Evolutionary conservation across 2,113 vertebrate genomes (phyloP).

Genomic region (Esox niger): DNA sequence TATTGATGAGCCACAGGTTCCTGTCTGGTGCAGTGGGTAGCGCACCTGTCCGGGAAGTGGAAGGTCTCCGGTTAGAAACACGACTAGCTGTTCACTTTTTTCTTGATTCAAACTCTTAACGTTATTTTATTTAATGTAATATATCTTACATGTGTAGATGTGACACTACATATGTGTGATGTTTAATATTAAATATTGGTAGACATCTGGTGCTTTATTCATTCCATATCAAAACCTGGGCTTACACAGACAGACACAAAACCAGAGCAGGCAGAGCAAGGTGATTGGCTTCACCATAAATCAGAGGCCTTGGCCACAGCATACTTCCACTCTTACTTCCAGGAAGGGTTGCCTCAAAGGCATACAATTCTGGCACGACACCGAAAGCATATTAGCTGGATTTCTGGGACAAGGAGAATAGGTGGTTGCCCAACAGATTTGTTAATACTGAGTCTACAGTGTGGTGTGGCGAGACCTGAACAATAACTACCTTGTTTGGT

Average conservation of each 20-base stretch:
- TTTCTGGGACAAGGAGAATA: constrained; percentile 49
- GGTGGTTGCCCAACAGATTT: constrained; percentile 44
- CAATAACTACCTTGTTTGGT: constrained; percentile 38
- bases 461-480: constrained; percentile 30
- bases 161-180: constrained; percentile 61
- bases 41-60: no score
- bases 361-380: constrained; percentile 45
- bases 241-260: constrained; percentile 18
- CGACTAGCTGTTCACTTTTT: no score
- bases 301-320: constrained; percentile 47
- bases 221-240: constrained; percentile 63
- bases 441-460: constrained; percentile 31
- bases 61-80: no score
- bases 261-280: constrained; percentile 32
- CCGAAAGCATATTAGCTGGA: constrained; percentile 39
- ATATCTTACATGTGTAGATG: no score
- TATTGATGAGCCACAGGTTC: no score
- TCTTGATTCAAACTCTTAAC: no score
- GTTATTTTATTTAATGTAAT: no score
- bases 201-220: constrained; percentile 75
- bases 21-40: no score
- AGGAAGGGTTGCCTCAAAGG: constrained; percentile 58
- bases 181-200: constrained; percentile 81
- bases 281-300: constrained; percentile 43
- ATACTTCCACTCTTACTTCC: constrained; percentile 40